Evolutionary conservation across 2,888 invertebrate species (phyloP), one percentile per base, ranked within the genome.

Genomic region (Shargacucullia verbasci): DNA sequence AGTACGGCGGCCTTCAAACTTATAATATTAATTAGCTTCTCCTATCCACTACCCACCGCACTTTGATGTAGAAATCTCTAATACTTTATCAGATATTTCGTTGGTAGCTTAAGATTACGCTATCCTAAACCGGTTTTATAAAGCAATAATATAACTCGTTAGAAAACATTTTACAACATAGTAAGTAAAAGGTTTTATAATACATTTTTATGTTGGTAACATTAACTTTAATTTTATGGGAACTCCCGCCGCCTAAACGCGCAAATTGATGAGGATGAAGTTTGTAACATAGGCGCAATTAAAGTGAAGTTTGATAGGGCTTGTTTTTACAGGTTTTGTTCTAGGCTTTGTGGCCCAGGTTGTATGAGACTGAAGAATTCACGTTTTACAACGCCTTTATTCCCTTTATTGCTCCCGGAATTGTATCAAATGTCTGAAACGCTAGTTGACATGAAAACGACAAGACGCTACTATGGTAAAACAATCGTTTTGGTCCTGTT

Each of bases 141-240:
- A 46, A 69, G 39, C 34, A 55, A 59, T 62, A 66, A 53, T 73
- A 53, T 12, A 33, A 38, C 31, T 54, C 59, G 48, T 57, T 69
- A 69, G 12, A 59, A 69, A 52, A 57, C 47, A 33, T 57, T 68
- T 73, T 46, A 73, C 52, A 48, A 60, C 12, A 20, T 37, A 8
- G 12, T 41, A 27, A 41, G 41, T 62, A 29, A 37, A 25, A 43
- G 49, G 13, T 62, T 55, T 52, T 50, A 69, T 60, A 62, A 50
- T 49, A 34, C 11, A n/a, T 47, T 59, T 65, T 43, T 34, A 37
- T 38, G 20, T 2, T 20, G 20, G 20, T 20, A 20, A 29, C 60
- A 47, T 14, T 48, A 11, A 49, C 50, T 50, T 55, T 54, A 64
- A 49, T 68, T 73, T 69, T 58, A 68, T 63, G n/a, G 52, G 34